Percentiles rank a stretch among this genome's conserved stretches.
These are phyloP conservation scores for Pygmarrhopalites habei DNA, from an alignment of 1,140 invertebrate genomes.

Conservation along the genomic window DNA sequence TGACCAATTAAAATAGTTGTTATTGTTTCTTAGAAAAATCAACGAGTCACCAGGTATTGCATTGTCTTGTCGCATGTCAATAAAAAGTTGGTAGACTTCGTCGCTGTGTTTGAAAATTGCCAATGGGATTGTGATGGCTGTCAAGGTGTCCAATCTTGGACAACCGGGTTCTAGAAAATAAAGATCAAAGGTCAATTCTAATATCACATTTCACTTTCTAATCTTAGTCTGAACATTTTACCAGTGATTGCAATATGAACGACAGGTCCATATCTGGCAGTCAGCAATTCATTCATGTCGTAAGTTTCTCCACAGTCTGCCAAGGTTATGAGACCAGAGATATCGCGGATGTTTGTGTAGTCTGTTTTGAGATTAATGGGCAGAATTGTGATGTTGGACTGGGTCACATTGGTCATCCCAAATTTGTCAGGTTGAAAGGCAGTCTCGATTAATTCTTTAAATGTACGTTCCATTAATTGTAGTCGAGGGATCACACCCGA, in stretches of 20 bases:
- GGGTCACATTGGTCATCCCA: neutral
- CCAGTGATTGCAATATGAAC: slow-evolving; percentile 36
- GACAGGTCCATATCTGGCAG: slow-evolving; percentile 10
- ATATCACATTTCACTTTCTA: no score
- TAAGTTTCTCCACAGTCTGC: slow-evolving; percentile 23
- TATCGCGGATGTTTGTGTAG: slow-evolving; percentile 10
- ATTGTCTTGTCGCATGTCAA: slow-evolving; percentile 32
- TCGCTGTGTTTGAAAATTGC: slow-evolving; percentile 24
- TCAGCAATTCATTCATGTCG: slow-evolving; percentile 17
- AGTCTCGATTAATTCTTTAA: neutral
- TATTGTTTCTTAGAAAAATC: neutral
- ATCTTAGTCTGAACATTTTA: no score
- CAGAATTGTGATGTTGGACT: slow-evolving; percentile 30
- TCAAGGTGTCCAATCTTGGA: slow-evolving; percentile 6
- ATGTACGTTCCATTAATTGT: neutral
- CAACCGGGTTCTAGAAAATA: slow-evolving; percentile 35
- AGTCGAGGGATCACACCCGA: neutral
- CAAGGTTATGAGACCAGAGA: slow-evolving; percentile 28
- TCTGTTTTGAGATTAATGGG: slow-evolving; percentile 15
- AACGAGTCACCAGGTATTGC: no score
- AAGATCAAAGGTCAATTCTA: neutral
- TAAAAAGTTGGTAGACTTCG: slow-evolving; percentile 32
- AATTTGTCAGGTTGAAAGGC: neutral
- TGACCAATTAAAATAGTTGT: neutral
- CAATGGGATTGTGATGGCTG: slow-evolving; percentile 31